Percentiles rank a stretch among this genome's conserved stretches.
Evolutionary conservation across 1,140 invertebrate species (phyloP).

Genomic region (Habropoda laboriosa): DNA sequence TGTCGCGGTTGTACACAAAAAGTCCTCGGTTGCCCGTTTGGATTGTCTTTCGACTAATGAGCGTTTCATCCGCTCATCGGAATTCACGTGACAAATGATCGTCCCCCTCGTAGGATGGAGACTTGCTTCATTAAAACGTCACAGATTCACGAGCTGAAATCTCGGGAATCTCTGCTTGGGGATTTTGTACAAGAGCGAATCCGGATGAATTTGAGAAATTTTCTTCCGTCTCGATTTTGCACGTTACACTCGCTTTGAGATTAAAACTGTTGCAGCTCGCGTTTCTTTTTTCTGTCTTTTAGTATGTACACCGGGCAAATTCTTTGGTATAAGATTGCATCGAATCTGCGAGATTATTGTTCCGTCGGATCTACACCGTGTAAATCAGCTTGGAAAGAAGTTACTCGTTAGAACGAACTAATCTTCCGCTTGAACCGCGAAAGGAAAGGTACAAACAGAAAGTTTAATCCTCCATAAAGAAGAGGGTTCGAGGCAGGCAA

Average conservation of each 20-base stretch:
- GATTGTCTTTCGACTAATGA: slow-evolving; percentile 45
- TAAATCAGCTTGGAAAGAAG: neutral
- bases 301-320: neutral
- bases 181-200: neutral
- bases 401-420: neutral
- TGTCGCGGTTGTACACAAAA: neutral
- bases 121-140: slow-evolving; percentile 33
- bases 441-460: neutral
- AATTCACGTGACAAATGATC: slow-evolving; percentile 36
- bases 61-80: slow-evolving; percentile 44
- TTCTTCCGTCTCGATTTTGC: neutral
- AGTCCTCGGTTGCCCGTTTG: neutral
- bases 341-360: neutral
- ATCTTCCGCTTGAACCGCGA: neutral
- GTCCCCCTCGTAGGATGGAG: slow-evolving; percentile 4
- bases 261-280: neutral
- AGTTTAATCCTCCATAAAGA: neutral
- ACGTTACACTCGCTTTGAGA: neutral
- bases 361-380: neutral
- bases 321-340: neutral
- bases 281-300: neutral
- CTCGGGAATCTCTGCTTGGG: neutral
- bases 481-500: neutral
- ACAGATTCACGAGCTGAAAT: slow-evolving; percentile 6
- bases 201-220: neutral